These are phyloP conservation scores for Pseudopleuronectes americanus DNA, from an alignment of 2,797 vertebrate genomes.

Conservation along the genomic window DNA sequence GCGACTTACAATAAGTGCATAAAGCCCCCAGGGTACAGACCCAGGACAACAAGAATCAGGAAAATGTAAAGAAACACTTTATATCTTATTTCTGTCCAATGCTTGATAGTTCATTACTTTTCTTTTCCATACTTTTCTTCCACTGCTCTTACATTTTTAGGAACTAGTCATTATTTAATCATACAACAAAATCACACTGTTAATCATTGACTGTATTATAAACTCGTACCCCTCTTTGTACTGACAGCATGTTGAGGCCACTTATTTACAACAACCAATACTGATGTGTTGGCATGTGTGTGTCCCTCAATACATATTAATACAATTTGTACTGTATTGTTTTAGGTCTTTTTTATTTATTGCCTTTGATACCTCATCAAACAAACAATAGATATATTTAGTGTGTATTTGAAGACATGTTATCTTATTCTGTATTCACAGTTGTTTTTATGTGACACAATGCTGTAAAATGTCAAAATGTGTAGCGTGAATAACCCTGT, in stretches of 20 bases:
- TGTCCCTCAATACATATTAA: no score
- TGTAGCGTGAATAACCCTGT: neutral
- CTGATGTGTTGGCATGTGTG: no score
- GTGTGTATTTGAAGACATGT: neutral
- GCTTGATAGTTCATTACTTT: neutral
- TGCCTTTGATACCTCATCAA: constrained; percentile 85
- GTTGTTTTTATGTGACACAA: no score
- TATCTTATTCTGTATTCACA: neutral
- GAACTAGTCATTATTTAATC: neutral
- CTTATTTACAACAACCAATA: no score
- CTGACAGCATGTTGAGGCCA: constrained; percentile 10
- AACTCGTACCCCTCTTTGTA: neutral
- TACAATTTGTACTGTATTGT: no score
- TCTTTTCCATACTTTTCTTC: neutral
- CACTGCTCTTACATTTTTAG: neutral
- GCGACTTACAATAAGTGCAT: no score
- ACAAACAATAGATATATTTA: neutral
- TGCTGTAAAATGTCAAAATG: no score
- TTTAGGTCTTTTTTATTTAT: constrained; percentile 64
- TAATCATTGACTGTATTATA: neutral
- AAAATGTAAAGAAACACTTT: neutral
- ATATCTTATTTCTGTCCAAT: neutral
- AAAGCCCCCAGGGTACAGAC: no score
- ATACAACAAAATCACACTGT: neutral
- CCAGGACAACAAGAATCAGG: no score